Conservation (phyloP, 2,797 vertebrate genomes). For the Eospalax fontanierii region DNA sequence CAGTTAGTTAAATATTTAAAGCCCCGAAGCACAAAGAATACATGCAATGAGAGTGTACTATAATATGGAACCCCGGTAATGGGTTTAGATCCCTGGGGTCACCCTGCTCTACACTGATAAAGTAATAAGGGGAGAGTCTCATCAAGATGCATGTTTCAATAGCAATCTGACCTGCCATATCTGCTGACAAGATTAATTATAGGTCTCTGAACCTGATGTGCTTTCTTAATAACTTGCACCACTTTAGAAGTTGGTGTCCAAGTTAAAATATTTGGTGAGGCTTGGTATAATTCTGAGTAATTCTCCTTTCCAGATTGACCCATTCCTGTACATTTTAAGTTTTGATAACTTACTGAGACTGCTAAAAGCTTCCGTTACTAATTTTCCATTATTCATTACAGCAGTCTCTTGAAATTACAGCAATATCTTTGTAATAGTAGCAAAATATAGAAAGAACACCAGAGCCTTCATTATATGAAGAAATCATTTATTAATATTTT, state of each 20-base stretch:
- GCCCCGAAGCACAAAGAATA: slow-evolving; percentile 75
- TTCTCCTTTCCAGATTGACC: slow-evolving; percentile 77
- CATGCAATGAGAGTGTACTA: slow-evolving; percentile 76
- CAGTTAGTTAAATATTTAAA: slow-evolving; percentile 87
- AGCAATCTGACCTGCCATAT: slow-evolving; percentile 67
- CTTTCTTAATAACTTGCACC: slow-evolving; percentile 85
- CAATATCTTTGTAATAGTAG: background rate
- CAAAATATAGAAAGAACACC: background rate
- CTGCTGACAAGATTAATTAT: slow-evolving; percentile 89
- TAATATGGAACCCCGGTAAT: slow-evolving; percentile 79
- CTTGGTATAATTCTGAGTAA: slow-evolving; percentile 85
- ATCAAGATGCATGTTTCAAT: slow-evolving; percentile 66
- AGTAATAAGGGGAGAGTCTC: slow-evolving; percentile 59
- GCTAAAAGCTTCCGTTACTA: slow-evolving; percentile 41
- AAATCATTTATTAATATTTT: slow-evolving; percentile 11
- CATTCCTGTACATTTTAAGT: slow-evolving; percentile 77
- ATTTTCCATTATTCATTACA: slow-evolving; percentile 69
- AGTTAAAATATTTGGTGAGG: slow-evolving; percentile 81
- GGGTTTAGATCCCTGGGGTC: slow-evolving; percentile 74
- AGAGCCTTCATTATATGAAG: background rate
- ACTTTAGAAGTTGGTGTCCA: slow-evolving; percentile 79
- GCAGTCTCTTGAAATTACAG: slow-evolving; percentile 62
- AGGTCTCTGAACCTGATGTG: slow-evolving; percentile 86
- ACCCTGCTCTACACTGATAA: slow-evolving; percentile 53
- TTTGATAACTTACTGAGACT: slow-evolving; percentile 72